These are phyloP conservation scores for Mylabris phalerata DNA, from an alignment of 1,140 invertebrate species.

Conservation along the genomic window DNA sequence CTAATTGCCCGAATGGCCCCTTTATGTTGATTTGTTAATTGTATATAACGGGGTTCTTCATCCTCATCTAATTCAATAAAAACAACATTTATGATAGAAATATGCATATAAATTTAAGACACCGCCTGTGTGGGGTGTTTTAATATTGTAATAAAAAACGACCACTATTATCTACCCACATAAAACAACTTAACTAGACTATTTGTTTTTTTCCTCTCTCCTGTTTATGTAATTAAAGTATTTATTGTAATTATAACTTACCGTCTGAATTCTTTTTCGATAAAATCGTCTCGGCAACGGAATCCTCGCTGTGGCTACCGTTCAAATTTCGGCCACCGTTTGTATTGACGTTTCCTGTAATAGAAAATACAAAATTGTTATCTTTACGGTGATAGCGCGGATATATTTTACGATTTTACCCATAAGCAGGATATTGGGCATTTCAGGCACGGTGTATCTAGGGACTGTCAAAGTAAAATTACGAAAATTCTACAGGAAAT, in stretches of 20 bases:
- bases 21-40: conserved; percentile 80
- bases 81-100: neutral
- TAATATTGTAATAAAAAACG: no score
- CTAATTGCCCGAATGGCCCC: conserved; percentile 86
- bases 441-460: no score
- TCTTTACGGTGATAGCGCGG: no score
- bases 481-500: no score
- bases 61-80: conserved; percentile 61
- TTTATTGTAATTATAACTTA: conserved; percentile 46
- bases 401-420: no score
- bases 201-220: no score
- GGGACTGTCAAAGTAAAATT: no score
- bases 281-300: conserved; percentile 66
- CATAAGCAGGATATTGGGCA: no score
- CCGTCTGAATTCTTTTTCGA: conserved; percentile 77
- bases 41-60: conserved; percentile 67
- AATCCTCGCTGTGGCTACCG: conserved; percentile 69
- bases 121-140: no score
- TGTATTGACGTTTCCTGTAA: conserved; percentile 36
- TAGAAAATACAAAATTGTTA: neutral
- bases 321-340: conserved; percentile 52
- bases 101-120: neutral
- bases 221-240: neutral
- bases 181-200: no score
- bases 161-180: no score